Percentiles rank a stretch among this genome's conserved stretches.
Conservation (phyloP, 2,888 invertebrate species). For the Amphipyra berbera region DNA sequence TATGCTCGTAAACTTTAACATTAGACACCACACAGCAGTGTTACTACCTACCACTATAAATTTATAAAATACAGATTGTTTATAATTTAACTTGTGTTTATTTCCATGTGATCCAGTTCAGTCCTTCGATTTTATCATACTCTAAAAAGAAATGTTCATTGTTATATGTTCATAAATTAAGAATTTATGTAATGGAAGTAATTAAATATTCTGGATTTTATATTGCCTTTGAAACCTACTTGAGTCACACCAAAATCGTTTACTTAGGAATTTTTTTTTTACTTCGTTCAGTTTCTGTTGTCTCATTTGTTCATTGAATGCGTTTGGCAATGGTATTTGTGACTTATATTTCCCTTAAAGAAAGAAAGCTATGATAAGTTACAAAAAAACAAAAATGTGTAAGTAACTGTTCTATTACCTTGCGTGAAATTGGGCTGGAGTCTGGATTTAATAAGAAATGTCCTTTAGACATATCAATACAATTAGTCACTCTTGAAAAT, state of each 20-base stretch:
- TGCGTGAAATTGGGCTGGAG: conserved; percentile 69
- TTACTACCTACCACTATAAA: conserved; percentile 73
- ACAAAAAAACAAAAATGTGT: background rate
- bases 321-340: conserved; percentile 54
- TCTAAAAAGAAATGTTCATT: conserved; percentile 71
- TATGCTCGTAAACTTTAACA: conserved; percentile 81
- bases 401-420: conserved; percentile 61
- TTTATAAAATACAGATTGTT: conserved; percentile 69
- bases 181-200: conserved; percentile 6
- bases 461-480: conserved; percentile 47
- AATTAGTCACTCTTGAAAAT: conserved; percentile 67
- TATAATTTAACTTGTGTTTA: conserved; percentile 60
- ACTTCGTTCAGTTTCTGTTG: conserved; percentile 64
- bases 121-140: conserved; percentile 84
- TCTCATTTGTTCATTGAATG: conserved; percentile 69
- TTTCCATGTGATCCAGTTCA: conserved; percentile 87
- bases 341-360: conserved; percentile 47
- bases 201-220: conserved; percentile 15
- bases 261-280: conserved; percentile 76
- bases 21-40: conserved; percentile 73
- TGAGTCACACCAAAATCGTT: conserved; percentile 72
- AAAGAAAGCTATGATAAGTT: conserved; percentile 17
- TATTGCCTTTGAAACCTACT: conserved; percentile 67
- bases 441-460: conserved; percentile 29
- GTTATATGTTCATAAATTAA: conserved; percentile 6